A percentile compares a stretch with the other conserved stretches of the same genome.
Conservation (phyloP, 1,140 invertebrate species). For the Cardiocondyla obscurior region DNA sequence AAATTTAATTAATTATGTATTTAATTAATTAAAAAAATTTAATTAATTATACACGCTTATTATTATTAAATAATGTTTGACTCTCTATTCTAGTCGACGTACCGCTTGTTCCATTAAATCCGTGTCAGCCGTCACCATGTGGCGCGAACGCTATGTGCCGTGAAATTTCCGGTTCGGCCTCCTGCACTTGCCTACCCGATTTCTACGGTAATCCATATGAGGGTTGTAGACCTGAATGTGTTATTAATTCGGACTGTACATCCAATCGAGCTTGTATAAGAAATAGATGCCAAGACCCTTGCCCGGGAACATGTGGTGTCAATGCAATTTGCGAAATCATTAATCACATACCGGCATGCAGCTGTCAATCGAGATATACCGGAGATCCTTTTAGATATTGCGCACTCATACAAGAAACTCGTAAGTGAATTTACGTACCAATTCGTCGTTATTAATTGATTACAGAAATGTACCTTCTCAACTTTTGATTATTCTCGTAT, state of each 20-base stretch:
- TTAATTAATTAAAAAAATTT: no score
- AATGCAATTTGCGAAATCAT: conserved; percentile 89
- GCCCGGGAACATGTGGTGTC: conserved; percentile 89
- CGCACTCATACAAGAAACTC: conserved; percentile 47
- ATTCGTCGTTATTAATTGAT: not conserved
- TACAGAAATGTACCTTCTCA: not conserved
- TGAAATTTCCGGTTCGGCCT: conserved; percentile 84
- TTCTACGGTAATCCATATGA: conserved; percentile 88
- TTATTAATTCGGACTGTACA: conserved; percentile 87
- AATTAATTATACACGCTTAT: not conserved
- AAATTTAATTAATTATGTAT: no score
- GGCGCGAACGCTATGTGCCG: conserved; percentile 90
- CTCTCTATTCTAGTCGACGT: conserved; percentile 40
- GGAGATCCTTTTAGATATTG: conserved; percentile 88
- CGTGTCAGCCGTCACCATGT: conserved; percentile 90
- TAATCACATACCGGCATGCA: conserved; percentile 90
- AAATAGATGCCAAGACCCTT: conserved; percentile 89
- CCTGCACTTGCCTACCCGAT: conserved; percentile 86
- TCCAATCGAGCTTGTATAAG: conserved; percentile 86
- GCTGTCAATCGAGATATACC: conserved; percentile 87
- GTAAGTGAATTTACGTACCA: conserved; percentile 61
- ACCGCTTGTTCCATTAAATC: conserved; percentile 81
- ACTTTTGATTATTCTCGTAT: conserved; percentile 7
- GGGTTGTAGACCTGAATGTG: conserved; percentile 88
- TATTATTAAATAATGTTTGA: not conserved